A percentile compares a stretch with the other conserved stretches of the same genome.
phyloP scores from a whole-genome alignment of 2,888 invertebrate species.

The Ypsolopha sequella region DNA sequence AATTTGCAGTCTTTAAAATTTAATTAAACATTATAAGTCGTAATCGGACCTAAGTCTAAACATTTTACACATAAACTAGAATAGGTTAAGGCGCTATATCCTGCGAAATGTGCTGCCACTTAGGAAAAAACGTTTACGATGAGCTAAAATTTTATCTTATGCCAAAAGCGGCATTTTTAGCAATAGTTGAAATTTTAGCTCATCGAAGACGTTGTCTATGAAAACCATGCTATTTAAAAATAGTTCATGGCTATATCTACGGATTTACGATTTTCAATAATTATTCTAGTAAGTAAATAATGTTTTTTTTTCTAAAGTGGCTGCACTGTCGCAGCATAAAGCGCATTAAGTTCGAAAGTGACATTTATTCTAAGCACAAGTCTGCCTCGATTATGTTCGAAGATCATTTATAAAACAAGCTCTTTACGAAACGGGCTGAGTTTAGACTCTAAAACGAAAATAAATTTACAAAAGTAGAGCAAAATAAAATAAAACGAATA shows the following conservation, averaged over 20 bases:
- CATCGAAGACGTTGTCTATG: not conserved
- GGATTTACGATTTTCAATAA: too few species aligned
- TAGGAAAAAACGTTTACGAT: too few species aligned
- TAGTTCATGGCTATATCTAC: too few species aligned
- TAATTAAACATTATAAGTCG: constrained; percentile 20
- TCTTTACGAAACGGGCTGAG: too few species aligned
- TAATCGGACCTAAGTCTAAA: constrained; percentile 14
- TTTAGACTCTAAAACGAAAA: not conserved
- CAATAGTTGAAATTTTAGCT: constrained; percentile 24
- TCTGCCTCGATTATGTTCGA: too few species aligned
- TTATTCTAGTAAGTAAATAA: too few species aligned
- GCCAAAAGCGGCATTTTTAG: too few species aligned
- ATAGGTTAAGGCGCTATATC: not conserved
- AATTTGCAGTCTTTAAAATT: constrained; percentile 31
- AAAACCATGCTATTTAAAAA: too few species aligned
- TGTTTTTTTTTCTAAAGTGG: too few species aligned
- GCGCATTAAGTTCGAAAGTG: not conserved
- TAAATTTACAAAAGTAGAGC: constrained; percentile 4
- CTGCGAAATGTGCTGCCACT: not conserved
- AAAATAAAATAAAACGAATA: constrained; percentile 17
- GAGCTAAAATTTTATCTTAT: too few species aligned
- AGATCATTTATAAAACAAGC: too few species aligned
- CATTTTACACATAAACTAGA: constrained; percentile 11
- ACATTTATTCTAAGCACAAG: not conserved
- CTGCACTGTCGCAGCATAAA: not conserved